phyloP scores from a whole-genome alignment of 2,888 invertebrate genomes.

The Eupithecia centaureata region DNA sequence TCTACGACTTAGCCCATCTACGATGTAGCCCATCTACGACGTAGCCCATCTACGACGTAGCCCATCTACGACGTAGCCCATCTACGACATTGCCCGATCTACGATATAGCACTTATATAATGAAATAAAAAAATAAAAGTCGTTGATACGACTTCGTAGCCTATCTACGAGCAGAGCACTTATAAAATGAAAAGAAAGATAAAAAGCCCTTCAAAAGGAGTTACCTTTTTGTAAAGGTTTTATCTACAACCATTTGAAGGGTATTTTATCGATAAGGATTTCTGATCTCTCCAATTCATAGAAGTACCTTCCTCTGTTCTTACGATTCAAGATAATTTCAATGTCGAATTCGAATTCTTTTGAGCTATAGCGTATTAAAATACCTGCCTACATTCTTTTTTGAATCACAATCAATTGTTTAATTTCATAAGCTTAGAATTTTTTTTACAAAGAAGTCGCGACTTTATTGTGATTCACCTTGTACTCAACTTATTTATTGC shows the following conservation, averaged over 20 bases:
- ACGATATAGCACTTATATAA: too few species aligned
- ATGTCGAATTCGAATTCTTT: background rate
- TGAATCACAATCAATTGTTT: background rate
- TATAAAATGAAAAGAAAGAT: background rate
- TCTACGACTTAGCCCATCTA: too few species aligned
- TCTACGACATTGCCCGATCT: too few species aligned
- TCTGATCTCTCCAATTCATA: background rate
- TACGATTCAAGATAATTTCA: background rate
- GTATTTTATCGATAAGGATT: background rate
- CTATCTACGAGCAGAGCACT: background rate
- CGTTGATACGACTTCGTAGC: too few species aligned
- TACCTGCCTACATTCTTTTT: background rate
- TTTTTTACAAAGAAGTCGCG: background rate
- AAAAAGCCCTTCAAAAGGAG: background rate
- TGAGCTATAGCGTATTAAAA: background rate
- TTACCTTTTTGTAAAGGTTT: background rate
- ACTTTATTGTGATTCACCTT: background rate
- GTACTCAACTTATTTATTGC: conserved; percentile 1
- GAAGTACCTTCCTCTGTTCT: background rate
- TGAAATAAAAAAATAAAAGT: too few species aligned
- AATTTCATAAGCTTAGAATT: background rate
- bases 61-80: too few species aligned
- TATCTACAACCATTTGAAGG: background rate
- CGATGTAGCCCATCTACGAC: background rate
- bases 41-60: background rate